Evolutionary conservation across 1,140 invertebrate species (phyloP).

Genomic region (Copidosoma floridanum): DNA sequence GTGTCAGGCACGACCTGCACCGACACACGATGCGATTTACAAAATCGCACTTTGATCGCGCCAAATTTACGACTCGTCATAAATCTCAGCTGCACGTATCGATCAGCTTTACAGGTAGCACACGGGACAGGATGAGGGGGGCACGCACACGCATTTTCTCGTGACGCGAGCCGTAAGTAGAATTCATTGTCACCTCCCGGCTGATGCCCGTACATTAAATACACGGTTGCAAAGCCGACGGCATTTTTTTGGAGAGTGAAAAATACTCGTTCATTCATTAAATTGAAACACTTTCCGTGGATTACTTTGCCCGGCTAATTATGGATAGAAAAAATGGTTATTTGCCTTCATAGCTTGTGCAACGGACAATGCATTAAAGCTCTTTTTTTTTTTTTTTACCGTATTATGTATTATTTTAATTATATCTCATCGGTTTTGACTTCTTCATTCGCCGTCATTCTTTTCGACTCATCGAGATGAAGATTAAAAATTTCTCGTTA

Average conservation of each 20-base stretch:
- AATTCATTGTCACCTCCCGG: slow-evolving; percentile 17
- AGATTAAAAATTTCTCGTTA: too few species aligned
- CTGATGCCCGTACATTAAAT: slow-evolving; percentile 8
- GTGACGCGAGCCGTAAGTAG: background rate
- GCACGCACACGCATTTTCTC: background rate
- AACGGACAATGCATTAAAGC: too few species aligned
- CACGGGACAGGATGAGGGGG: too few species aligned
- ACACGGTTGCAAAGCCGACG: background rate
- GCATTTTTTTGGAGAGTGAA: background rate
- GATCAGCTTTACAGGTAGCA: slow-evolving; percentile 37
- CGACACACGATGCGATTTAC: slow-evolving; percentile 31
- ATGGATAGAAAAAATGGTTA: too few species aligned
- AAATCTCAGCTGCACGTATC: slow-evolving; percentile 37
- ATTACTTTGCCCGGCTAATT: too few species aligned
- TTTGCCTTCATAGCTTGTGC: too few species aligned
- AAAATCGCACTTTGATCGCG: slow-evolving; percentile 43
- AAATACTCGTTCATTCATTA: background rate
- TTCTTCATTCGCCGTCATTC: too few species aligned
- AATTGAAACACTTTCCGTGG: background rate
- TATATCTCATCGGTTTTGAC: too few species aligned
- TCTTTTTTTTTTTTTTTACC: too few species aligned
- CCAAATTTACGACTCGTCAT: slow-evolving; percentile 43
- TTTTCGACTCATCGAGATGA: too few species aligned
- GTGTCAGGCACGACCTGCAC: too few species aligned
- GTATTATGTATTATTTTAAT: too few species aligned